Percentiles rank a stretch among this genome's conserved stretches.
phyloP scores from a whole-genome alignment of 2,888 invertebrate genomes.

The Trilocha varians region DNA sequence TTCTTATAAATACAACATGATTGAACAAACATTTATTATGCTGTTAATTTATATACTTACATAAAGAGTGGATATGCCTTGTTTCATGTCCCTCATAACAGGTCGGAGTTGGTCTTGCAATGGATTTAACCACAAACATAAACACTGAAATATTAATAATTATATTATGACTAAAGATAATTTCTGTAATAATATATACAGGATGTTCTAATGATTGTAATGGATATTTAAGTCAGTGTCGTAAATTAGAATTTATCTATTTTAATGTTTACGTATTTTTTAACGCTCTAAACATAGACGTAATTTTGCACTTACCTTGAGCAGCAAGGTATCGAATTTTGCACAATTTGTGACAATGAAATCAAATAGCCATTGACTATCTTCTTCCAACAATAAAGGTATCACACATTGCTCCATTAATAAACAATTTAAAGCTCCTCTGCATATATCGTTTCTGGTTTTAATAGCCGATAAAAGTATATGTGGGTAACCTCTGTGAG shows the following conservation, averaged over 20 bases:
- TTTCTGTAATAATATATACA: no score
- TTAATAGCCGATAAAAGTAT: constrained; percentile 43
- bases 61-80: constrained; percentile 52
- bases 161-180: not conserved
- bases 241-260: no score
- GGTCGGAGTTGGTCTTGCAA: constrained; percentile 62
- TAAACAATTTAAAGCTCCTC: constrained; percentile 46
- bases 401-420: constrained; percentile 41
- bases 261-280: no score
- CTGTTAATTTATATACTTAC: no score
- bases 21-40: no score
- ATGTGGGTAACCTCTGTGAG: constrained; percentile 45
- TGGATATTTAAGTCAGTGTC: no score
- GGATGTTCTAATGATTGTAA: no score
- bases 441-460: constrained; percentile 38
- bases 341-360: constrained; percentile 67
- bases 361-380: constrained; percentile 63
- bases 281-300: no score
- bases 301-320: constrained; percentile 56
- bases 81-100: constrained; percentile 56
- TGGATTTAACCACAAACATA: constrained; percentile 63
- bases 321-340: constrained; percentile 63
- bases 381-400: constrained; percentile 50
- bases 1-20: not conserved
- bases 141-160: constrained; percentile 29